Evolutionary conservation across 2,113 vertebrate genomes (phyloP).

Genomic region (Pseudorhombus dupliciocellatus): DNA sequence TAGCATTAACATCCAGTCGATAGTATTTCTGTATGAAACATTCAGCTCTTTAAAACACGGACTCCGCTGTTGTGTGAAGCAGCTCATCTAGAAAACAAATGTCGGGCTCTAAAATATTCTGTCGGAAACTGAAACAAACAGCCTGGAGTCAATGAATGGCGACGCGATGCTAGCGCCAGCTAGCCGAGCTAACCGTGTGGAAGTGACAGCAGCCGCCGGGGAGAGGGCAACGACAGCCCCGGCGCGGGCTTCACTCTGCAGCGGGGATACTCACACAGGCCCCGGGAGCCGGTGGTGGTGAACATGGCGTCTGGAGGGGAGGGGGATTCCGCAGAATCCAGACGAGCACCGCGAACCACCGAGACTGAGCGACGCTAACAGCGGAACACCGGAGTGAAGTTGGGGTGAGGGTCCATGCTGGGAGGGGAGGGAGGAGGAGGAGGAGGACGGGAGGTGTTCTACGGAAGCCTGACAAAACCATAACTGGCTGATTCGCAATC

Average conservation of each 20-base stretch:
- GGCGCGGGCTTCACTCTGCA: background rate
- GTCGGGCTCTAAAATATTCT: background rate
- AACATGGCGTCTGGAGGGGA: conserved; percentile 72
- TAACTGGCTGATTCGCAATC: background rate
- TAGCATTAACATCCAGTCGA: background rate
- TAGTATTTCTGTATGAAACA: too few relatives aligned
- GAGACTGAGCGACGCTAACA: conserved; percentile 25
- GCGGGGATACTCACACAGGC: conserved; percentile 78
- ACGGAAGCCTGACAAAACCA: conserved; percentile 46
- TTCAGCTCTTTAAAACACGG: background rate
- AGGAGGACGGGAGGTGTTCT: conserved; percentile 33
- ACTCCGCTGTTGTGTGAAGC: background rate
- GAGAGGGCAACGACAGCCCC: conserved; percentile 4
- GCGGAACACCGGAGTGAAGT: conserved; percentile 63
- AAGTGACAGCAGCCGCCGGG: conserved; percentile 1
- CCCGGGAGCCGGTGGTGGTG: conserved; percentile 80
- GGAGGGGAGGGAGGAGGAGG: conserved; percentile 4
- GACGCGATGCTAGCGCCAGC: conserved; percentile 35
- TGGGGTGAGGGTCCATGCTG: conserved; percentile 64
- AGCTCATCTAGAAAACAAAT: fast-evolving
- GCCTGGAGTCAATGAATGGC: conserved; percentile 71
- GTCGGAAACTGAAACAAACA: background rate
- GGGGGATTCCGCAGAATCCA: background rate
- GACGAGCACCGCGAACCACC: background rate
- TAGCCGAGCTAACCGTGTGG: conserved; percentile 30